phyloP scores from a whole-genome alignment of 2,888 invertebrate genomes.

The Crossocerus cetratus region DNA sequence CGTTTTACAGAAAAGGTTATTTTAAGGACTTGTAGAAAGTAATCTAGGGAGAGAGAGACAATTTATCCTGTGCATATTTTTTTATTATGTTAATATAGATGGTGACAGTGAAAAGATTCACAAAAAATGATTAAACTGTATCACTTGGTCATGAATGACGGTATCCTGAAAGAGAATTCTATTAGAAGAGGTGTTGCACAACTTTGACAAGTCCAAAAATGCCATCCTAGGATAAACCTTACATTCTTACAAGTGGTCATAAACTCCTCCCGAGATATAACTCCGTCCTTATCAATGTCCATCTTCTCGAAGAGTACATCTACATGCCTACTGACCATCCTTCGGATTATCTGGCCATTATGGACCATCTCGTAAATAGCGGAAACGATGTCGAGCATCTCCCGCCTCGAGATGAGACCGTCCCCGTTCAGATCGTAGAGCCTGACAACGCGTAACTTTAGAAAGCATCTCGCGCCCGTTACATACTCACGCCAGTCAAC shows the following conservation, averaged over 20 bases:
- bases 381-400: constrained; percentile 66
- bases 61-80: not conserved
- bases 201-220: too few species aligned
- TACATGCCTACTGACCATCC: constrained; percentile 63
- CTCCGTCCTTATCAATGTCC: constrained; percentile 69
- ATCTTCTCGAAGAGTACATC: constrained; percentile 70
- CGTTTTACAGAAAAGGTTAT: constrained; percentile 93
- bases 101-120: constrained; percentile 19
- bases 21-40: constrained; percentile 77
- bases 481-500: not conserved
- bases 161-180: constrained; percentile 61
- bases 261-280: constrained; percentile 70
- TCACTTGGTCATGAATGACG: constrained; percentile 61
- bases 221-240: constrained; percentile 12
- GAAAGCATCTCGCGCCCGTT: constrained; percentile 8
- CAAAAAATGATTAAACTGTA: constrained; percentile 64
- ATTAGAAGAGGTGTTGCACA: not conserved
- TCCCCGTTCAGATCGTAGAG: constrained; percentile 71
- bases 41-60: not conserved
- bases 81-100: constrained; percentile 9
- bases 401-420: constrained; percentile 69
- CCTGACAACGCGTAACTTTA: constrained; percentile 46
- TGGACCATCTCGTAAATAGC: constrained; percentile 71
- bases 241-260: constrained; percentile 70
- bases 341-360: constrained; percentile 54